Conservation (phyloP, 2,888 invertebrate genomes). For the Melieria picta region DNA sequence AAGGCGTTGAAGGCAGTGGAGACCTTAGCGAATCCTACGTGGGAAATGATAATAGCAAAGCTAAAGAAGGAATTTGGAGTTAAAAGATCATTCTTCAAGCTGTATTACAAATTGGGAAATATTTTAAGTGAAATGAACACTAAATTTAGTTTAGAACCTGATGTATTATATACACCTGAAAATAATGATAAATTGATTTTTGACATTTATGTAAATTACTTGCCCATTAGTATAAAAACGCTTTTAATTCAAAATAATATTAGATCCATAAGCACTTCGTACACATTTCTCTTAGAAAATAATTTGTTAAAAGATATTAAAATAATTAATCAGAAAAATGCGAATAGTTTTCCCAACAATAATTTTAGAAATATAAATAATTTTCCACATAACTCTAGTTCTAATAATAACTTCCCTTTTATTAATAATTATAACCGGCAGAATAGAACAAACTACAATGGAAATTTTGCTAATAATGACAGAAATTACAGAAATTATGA, state of each 20-base stretch:
- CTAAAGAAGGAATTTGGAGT: slow-evolving; percentile 39
- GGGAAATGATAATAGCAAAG: slow-evolving; percentile 26
- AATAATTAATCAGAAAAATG: neutral
- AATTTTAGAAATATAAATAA: neutral
- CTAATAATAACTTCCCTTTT: neutral
- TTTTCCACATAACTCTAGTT: neutral
- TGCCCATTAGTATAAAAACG: slow-evolving; percentile 32
- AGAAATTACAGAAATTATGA: slow-evolving; percentile 4
- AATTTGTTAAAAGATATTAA: slow-evolving; percentile 36
- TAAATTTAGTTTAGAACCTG: slow-evolving; percentile 28
- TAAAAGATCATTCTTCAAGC: slow-evolving; percentile 34
- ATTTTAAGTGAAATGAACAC: slow-evolving; percentile 35
- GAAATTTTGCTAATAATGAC: slow-evolving; percentile 6
- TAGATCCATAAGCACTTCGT: slow-evolving; percentile 23
- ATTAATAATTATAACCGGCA: neutral
- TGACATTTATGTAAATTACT: slow-evolving; percentile 33
- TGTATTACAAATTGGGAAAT: slow-evolving; percentile 4
- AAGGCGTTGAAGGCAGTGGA: slow-evolving; percentile 18
- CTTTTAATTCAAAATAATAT: slow-evolving; percentile 39
- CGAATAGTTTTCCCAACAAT: slow-evolving; percentile 11
- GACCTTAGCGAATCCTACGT: slow-evolving; percentile 30
- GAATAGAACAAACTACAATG: slow-evolving; percentile 1
- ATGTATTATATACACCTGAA: slow-evolving; percentile 27
- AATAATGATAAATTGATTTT: slow-evolving; percentile 35
- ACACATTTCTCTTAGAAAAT: slow-evolving; percentile 33